Evolutionary conservation across 2,113 vertebrate species (phyloP), one percentile per base, ranked within the genome.

Genomic region (Micronisus gabar): DNA sequence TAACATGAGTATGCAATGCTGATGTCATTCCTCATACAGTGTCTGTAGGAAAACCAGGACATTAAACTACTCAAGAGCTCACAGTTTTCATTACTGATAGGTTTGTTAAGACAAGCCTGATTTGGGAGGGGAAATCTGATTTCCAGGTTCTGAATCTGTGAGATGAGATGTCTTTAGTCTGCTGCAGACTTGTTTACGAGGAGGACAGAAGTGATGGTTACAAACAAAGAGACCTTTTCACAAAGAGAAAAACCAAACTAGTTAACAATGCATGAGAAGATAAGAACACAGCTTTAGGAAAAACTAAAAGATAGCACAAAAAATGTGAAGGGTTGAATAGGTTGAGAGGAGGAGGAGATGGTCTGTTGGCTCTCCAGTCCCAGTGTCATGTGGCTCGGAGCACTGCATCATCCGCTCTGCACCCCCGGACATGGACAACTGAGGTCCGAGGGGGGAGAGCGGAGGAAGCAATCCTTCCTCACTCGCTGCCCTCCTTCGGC

Each of bases 361-460:
- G 56, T 21, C 32, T 45, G 11, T 4, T 15, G 48, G 29, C 18
- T 58, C 55, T 27, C n/a, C 50, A 18, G 22, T 13, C 59, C n/a
- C 61, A 9, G 22, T 1, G 23, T 23, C 1, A 1, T 2, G 0
- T 19, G 40, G 66, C n/a, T 36, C 1, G 0, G 34, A 26, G 45
- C 14, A 6, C 43, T 6, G 38, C 13, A 21, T 38, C 56, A 47
- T 47, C 19, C 5, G 3, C 10, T 47, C 45, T 47, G 45, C 45
- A 22, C 34, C 15, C 65, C 66, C 4, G 1, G 40, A 59, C 32
- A 9, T 0, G 4, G 83, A 16, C 22, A 45, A 34, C 11, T 0
- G 3, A 15, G 26, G 45, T 14, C 63, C 7, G 14, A 27, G 17
- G 22, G 18, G 15, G 9, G 73, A 38, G 27, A 61, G 53, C 2